Conservation (phyloP, 2,113 vertebrate genomes). For the Leucoraja erinaceus region DNA sequence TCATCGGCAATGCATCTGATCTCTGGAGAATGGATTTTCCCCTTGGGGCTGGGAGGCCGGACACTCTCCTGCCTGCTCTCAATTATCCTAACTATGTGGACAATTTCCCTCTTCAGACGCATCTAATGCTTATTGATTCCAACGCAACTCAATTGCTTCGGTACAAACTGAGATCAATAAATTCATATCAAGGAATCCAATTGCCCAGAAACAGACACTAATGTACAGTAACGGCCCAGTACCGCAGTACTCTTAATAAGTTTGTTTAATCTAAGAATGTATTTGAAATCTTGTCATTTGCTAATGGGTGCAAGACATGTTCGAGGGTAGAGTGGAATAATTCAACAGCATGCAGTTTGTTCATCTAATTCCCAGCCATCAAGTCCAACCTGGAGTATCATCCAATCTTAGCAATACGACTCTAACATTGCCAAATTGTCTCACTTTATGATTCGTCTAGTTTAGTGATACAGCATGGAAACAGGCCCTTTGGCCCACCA, state of each 20-base stretch:
- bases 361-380: background rate
- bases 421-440: background rate
- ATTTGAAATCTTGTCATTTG: background rate
- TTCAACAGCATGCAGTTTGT: background rate
- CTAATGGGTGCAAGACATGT: background rate
- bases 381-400: background rate
- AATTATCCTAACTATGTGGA: slow-evolving; percentile 16
- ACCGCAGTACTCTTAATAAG: background rate
- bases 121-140: background rate
- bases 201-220: slow-evolving; percentile 22
- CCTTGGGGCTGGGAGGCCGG: background rate
- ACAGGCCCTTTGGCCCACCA: too few species aligned
- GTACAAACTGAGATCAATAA: slow-evolving; percentile 31
- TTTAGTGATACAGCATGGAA: too few species aligned
- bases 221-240: background rate
- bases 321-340: background rate
- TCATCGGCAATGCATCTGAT: background rate
- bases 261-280: background rate
- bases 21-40: background rate
- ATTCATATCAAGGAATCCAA: slow-evolving; percentile 32
- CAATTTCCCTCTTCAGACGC: background rate
- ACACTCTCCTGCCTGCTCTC: background rate
- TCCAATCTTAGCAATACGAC: background rate
- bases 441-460: too few species aligned
- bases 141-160: background rate